A percentile compares a stretch with the other conserved stretches of the same genome.
phyloP scores from a whole-genome alignment of 2,888 invertebrate genomes.

The Strigamia transsilvanica region DNA sequence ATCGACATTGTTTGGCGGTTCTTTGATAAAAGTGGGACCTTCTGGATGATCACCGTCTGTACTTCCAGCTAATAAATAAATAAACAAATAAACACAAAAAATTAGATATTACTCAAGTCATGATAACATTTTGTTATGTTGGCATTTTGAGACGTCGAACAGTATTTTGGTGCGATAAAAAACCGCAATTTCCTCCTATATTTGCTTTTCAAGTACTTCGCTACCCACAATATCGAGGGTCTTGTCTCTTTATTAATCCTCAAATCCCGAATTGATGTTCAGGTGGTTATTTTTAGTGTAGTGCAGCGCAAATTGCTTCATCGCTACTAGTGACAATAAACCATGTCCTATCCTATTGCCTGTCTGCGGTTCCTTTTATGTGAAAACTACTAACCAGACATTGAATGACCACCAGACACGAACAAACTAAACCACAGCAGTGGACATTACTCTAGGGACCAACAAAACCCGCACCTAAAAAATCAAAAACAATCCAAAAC shows the following conservation, averaged over 20 bases:
- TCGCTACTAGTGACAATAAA: not conserved
- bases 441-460: conserved; percentile 12
- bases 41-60: conserved; percentile 22
- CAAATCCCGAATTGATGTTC: not conserved
- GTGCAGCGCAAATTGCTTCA: not conserved
- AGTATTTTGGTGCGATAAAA: too few species aligned
- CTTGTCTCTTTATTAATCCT: not conserved
- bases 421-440: not conserved
- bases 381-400: conserved; percentile 24
- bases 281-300: not conserved
- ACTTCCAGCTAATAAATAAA: not conserved
- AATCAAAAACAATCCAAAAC: not conserved
- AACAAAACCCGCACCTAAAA: not conserved
- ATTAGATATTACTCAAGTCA: not conserved
- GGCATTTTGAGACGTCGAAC: too few species aligned
- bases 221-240: not conserved
- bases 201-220: not conserved
- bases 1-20: conserved; percentile 51
- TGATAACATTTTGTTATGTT: too few species aligned
- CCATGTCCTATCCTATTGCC: not conserved
- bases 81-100: not conserved
- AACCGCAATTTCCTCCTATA: not conserved
- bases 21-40: conserved; percentile 51
- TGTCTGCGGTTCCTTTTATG: not conserved
- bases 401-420: conserved; percentile 3